Conservation (phyloP, 1,140 invertebrate genomes). For the Proctacanthus coquilletti region DNA sequence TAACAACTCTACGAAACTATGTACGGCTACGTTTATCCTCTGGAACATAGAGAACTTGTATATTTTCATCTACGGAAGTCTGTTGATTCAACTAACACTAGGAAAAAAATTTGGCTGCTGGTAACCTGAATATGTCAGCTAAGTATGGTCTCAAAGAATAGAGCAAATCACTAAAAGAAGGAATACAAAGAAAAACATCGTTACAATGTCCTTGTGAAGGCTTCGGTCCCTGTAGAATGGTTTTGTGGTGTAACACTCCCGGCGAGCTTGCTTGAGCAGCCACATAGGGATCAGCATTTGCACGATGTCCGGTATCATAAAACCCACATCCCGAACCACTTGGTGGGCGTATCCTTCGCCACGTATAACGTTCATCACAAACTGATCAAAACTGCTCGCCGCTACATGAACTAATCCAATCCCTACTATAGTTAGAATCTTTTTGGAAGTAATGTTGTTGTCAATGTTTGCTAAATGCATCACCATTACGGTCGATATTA, state of each 20-base stretch:
- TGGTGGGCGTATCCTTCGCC: constrained; percentile 53
- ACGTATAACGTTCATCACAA: constrained; percentile 52
- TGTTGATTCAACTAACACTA: too few relatives aligned
- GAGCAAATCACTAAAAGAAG: constrained; percentile 25
- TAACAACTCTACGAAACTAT: too few relatives aligned
- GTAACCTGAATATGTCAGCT: too few relatives aligned
- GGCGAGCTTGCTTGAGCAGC: constrained; percentile 21
- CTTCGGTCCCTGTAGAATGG: constrained; percentile 24
- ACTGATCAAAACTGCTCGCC: constrained; percentile 59
- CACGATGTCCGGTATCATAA: constrained; percentile 59
- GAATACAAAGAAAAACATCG: constrained; percentile 26
- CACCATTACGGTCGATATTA: constrained; percentile 50
- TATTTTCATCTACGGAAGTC: too few relatives aligned
- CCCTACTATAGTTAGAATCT: constrained; percentile 43
- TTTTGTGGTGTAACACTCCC: constrained; percentile 19
- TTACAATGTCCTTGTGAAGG: constrained; percentile 25
- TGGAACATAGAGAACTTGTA: too few relatives aligned
- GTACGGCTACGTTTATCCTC: too few relatives aligned
- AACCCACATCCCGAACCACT: constrained; percentile 52
- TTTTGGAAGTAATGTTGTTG: constrained; percentile 40
- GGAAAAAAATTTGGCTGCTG: too few relatives aligned
- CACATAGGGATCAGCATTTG: constrained; percentile 46
- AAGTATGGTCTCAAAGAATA: constrained; percentile 29
- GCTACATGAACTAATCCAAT: constrained; percentile 57
- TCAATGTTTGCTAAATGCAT: constrained; percentile 41